Base-by-base conservation (phyloP, 2,797 vertebrate species). In the Tinamus major region DNA sequence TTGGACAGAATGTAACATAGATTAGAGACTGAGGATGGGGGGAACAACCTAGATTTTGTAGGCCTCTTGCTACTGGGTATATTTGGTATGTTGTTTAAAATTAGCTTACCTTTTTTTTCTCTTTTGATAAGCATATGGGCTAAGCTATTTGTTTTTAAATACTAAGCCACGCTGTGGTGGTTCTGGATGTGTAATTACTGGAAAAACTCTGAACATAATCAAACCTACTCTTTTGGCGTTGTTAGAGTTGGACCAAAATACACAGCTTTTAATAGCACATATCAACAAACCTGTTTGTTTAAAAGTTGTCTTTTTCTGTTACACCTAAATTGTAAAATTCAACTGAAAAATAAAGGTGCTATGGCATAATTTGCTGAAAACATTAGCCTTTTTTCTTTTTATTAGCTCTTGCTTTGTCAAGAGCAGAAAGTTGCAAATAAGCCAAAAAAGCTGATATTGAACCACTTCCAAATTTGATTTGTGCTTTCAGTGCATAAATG, bases 151-250 rank as follows among this genome's bases (percentile, higher is more conserved):
- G 79, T 69, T 92, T 96, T 95, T 96, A 87, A 96, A 94, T 90
- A 95, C 94, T 88, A 90, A 91, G 59, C 89, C 63, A 58, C 70
- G n/a, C 63, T 86, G 49, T 79, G 71, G 78, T 74, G 46, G 44
- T 91, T 90, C 79, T 92, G 58, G 41, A 56, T 44, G 79, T 71
- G 27, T 97, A 97, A 97, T 97, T 97, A 95, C 91, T 74, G 59
- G 76, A 35, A 94, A 70, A 75, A 81, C 67, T 96, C 93, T 41
- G 79, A 96, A 84, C 76, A 65, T 94, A 84, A 96, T 95, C 94
- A 95, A 55, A 82, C 95, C 84, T 96, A 33, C 77, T 92, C 29
- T 82, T 94, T 16, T 86, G 77, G 76, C 2, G 0, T 37, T 89
- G 82, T 87, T 88, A 59, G 77, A 93, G 67, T 63, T 91, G 70